phyloP scores from a whole-genome alignment of 2,113 vertebrate genomes.

The Pithys albifrons region DNA sequence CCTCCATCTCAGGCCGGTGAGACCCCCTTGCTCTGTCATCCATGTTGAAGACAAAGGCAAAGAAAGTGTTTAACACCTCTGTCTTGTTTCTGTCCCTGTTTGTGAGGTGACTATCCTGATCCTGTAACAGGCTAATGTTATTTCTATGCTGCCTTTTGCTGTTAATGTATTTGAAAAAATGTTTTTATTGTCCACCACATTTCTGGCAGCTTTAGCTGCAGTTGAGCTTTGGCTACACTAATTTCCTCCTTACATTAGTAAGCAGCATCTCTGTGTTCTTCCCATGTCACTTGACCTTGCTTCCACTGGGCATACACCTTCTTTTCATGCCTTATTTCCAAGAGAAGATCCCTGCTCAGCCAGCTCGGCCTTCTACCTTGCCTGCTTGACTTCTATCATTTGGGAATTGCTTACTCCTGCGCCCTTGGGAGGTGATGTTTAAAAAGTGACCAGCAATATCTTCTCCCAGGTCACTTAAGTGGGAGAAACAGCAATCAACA shows the following conservation, averaged over 20 bases:
- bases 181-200: background rate
- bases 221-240: background rate
- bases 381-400: background rate
- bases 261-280: background rate
- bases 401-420: background rate
- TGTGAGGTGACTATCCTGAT: background rate
- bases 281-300: background rate
- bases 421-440: background rate
- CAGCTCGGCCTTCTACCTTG: background rate
- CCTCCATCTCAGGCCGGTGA: background rate
- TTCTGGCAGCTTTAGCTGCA: background rate
- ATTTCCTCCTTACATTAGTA: background rate
- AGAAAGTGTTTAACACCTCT: background rate
- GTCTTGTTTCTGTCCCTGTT: background rate
- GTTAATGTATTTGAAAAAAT: background rate
- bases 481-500: background rate
- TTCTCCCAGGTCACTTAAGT: background rate
- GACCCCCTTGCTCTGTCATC: background rate
- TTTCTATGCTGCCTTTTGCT: background rate
- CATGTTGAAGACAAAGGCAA: background rate
- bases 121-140: background rate
- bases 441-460: background rate
- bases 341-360: background rate
- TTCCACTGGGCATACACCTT: background rate
- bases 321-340: background rate